A percentile compares a stretch with the other conserved stretches of the same genome.
phyloP scores from a whole-genome alignment of 2,888 invertebrate species.

The Cinara cedri region DNA sequence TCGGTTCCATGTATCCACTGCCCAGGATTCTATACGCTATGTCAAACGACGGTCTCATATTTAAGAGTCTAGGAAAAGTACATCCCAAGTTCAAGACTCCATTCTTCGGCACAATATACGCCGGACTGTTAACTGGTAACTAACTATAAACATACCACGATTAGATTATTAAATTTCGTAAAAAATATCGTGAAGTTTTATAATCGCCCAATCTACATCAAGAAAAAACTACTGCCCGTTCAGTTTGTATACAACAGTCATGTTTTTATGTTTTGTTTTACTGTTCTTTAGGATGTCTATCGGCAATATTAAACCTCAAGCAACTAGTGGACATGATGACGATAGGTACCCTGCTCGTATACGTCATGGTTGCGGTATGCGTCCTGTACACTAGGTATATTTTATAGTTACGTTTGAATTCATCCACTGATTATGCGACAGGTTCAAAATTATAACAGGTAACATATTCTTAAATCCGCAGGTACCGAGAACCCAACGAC shows the following conservation, averaged over 20 bases:
- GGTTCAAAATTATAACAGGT: not conserved
- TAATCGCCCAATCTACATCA: too few species aligned
- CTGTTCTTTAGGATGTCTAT: slow-evolving; percentile 71
- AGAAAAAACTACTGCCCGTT: too few species aligned
- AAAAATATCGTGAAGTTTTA: too few species aligned
- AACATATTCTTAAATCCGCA: not conserved
- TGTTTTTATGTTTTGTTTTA: too few species aligned
- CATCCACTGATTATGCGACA: too few species aligned
- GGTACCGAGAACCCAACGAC: slow-evolving; percentile 58
- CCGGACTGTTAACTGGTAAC: slow-evolving; percentile 74
- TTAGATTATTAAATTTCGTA: not conserved
- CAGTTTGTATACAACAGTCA: too few species aligned
- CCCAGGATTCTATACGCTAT: slow-evolving; percentile 86
- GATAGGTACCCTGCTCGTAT: slow-evolving; percentile 84
- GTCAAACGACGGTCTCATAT: slow-evolving; percentile 83
- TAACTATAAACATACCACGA: not conserved
- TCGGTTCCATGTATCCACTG: slow-evolving; percentile 81
- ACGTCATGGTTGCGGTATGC: slow-evolving; percentile 87
- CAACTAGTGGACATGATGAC: slow-evolving; percentile 90
- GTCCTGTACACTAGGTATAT: slow-evolving; percentile 79
- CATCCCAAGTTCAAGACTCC: slow-evolving; percentile 76
- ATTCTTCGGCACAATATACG: slow-evolving; percentile 73
- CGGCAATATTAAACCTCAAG: slow-evolving; percentile 80
- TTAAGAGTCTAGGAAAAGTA: slow-evolving; percentile 74
- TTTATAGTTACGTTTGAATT: not conserved